Conservation (phyloP, 2,797 vertebrate genomes). For the Furcifer pardalis region DNA sequence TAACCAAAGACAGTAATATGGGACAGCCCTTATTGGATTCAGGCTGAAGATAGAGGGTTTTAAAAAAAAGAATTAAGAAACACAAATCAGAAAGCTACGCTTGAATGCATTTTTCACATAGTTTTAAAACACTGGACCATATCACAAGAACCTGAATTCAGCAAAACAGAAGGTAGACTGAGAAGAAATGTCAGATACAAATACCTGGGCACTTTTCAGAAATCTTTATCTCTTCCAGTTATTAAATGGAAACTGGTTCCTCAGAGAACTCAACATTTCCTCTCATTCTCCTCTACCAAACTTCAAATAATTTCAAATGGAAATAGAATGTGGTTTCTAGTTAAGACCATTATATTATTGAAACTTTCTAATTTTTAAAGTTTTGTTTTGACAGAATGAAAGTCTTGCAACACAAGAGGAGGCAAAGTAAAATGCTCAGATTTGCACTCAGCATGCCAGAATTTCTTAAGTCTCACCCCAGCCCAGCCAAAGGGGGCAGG, state of each 20-base stretch:
- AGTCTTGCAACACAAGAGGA: not conserved
- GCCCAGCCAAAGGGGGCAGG: not conserved
- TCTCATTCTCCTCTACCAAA: too few species aligned
- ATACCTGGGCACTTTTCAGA: not conserved
- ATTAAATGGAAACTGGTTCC: not conserved
- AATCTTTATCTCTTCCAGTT: not conserved
- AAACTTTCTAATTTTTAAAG: not conserved
- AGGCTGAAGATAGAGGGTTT: not conserved
- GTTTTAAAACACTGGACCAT: not conserved
- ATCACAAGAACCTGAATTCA: not conserved
- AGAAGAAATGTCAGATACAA: not conserved
- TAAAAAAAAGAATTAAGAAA: not conserved
- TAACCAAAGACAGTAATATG: not conserved
- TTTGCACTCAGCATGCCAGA: not conserved
- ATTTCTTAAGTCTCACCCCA: not conserved
- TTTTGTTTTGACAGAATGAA: not conserved
- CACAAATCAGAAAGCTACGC: not conserved
- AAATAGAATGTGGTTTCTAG: not conserved
- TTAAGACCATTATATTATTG: not conserved
- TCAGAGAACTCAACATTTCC: too few species aligned
- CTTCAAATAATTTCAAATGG: not conserved
- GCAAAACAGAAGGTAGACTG: not conserved
- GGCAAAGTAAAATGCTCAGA: not conserved
- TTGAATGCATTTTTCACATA: not conserved
- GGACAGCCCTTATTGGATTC: not conserved